Conservation (phyloP, 2,113 vertebrate genomes). For the Corydoras maculifer region DNA sequence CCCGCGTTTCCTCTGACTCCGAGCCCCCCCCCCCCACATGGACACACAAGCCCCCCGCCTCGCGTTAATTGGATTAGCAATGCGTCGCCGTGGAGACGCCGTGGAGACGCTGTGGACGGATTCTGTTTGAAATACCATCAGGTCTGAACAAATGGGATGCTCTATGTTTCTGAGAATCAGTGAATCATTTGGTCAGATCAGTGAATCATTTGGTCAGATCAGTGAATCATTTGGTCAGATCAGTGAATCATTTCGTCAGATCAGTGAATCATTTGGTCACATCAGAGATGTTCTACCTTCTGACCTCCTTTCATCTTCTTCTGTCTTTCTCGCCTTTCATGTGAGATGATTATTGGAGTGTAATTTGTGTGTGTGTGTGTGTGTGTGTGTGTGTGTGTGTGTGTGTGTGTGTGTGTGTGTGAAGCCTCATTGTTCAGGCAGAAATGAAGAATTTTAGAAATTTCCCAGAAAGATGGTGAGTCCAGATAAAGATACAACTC, state of each 20-base stretch:
- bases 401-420: conserved; percentile 31
- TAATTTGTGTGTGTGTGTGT: conserved; percentile 37
- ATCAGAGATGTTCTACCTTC: conserved; percentile 22
- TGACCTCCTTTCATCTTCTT: conserved; percentile 31
- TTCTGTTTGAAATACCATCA: not conserved
- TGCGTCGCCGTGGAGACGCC: conserved; percentile 34
- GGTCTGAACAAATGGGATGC: no score
- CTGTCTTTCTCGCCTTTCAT: conserved; percentile 47
- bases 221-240: no score
- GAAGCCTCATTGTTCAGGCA: conserved; percentile 55
- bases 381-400: conserved; percentile 27
- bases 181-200: no score
- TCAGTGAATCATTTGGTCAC: no score
- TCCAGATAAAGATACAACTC: conserved; percentile 59
- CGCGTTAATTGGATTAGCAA: conserved; percentile 47
- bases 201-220: no score
- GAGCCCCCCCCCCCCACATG: conserved; percentile 14
- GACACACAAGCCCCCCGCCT: conserved; percentile 26
- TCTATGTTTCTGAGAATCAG: no score
- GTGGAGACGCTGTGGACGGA: no score
- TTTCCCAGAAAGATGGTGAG: conserved; percentile 61
- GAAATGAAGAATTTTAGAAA: conserved; percentile 63
- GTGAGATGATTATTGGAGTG: conserved; percentile 41
- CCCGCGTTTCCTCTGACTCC: conserved; percentile 4
- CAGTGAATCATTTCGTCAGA: no score